These are phyloP conservation scores for Phrynosoma blainvillii DNA, from an alignment of 2,113 vertebrate genomes.

Conservation along the genomic window DNA sequence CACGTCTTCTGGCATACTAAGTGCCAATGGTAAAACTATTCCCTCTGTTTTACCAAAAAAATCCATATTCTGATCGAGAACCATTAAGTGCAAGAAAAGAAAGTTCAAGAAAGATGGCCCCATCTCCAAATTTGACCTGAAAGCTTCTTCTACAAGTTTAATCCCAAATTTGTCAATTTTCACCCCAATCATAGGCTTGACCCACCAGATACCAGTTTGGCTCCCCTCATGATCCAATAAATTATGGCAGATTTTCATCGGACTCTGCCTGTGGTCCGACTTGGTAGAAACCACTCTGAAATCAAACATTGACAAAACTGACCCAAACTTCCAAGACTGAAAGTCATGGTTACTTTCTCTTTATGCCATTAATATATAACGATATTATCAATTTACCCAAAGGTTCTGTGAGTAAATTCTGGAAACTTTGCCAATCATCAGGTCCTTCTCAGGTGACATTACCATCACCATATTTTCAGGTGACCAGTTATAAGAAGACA, in stretches of 20 bases:
- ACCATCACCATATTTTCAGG: not conserved
- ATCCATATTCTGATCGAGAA: not conserved
- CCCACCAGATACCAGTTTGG: not conserved
- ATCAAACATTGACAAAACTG: not conserved
- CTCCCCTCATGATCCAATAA: too few relatives aligned
- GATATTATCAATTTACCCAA: not conserved
- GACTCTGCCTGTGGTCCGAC: not conserved
- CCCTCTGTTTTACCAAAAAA: not conserved
- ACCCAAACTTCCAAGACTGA: not conserved
- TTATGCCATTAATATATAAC: not conserved
- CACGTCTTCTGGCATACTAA: not conserved
- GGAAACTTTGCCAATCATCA: not conserved
- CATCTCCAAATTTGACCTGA: not conserved
- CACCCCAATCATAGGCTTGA: not conserved
- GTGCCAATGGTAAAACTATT: not conserved
- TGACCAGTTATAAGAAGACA: not conserved
- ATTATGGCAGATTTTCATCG: not conserved
- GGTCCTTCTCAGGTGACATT: not conserved
- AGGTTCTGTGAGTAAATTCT: too few relatives aligned
- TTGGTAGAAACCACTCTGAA: not conserved
- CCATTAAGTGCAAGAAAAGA: not conserved
- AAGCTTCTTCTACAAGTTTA: not conserved
- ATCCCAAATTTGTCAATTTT: not conserved
- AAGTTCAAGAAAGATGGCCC: not conserved
- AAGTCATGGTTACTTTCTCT: not conserved